Base-by-base conservation (phyloP, 2,113 vertebrate species). In the Tinamus guttatus region DNA sequence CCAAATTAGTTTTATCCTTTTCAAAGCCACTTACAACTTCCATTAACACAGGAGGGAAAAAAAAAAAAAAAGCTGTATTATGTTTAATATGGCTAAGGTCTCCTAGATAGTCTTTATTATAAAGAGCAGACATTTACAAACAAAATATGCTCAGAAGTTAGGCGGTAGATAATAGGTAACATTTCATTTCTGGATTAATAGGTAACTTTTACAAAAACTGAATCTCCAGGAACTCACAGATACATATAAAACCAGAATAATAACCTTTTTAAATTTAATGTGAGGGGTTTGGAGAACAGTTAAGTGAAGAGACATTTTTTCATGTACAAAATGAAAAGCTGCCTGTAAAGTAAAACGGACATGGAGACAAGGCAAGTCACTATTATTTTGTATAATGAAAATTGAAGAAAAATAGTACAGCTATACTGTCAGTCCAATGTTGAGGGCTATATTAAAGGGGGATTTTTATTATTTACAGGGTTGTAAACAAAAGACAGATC, bases 321-420 rank as follows among this genome's bases (percentile, higher is more conserved):
- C 43, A 60, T 14, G 8, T 18, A 70, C 30, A 75, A 70, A 90
- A 76, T 34, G 34, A 11, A 84, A 76, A 38, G 36, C 20, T 70
- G 52, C 38, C 40, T 47, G 34, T n/a, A 90, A 87, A 87, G 64
- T 52, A 90, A 64, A 65, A 47, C 4, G 9, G n/a, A 59, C 25
- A 8, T 11, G 38, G 15, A 76, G 34, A 56, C 5, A 85, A 81
- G 38, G 45, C 45, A 47, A 49, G 25, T 47, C 43, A 41, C 34
- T 40, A 20, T 16, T 54, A 30, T 65, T 95, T 94, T 92, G 60
- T 49, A 79, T 96, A 96, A 95, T 93, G 51, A 95, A 96, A 95
- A 65, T 21, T 70, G 91, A 95, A 90, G 92, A 85, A 96, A 88
- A 88, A 95, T 25, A 8, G 4, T 30, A 68, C 14, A 68, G 54